Conservation (phyloP, 2,113 vertebrate genomes). For the Pitta sordida region DNA sequence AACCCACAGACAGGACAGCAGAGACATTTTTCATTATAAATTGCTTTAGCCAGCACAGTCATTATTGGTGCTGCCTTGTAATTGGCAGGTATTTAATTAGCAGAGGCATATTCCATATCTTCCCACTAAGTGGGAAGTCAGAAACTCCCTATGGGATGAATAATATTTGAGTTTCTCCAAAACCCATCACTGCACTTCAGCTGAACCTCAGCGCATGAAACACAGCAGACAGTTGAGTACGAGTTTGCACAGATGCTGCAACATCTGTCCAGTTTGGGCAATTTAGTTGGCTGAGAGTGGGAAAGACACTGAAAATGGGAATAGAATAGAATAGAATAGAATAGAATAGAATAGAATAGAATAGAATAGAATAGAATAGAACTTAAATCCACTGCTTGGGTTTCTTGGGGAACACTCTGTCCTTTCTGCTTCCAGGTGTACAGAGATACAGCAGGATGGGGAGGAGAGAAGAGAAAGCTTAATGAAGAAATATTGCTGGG, state of each 20-base stretch:
- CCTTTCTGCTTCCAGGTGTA: not conserved
- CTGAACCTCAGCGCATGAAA: not conserved
- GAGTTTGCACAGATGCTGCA: constrained; percentile 19
- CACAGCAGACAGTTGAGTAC: not conserved
- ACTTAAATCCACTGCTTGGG: not conserved
- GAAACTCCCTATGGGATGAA: not conserved
- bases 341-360: not conserved
- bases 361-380: not conserved
- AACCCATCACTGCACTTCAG: not conserved
- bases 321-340: not conserved
- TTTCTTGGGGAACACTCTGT: not conserved
- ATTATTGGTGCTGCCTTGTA: not conserved
- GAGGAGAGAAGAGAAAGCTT: not conserved
- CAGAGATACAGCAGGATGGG: not conserved
- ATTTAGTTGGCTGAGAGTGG: not conserved
- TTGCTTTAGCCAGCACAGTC: not conserved
- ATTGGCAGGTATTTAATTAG: constrained; percentile 54
- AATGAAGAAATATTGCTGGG: not conserved
- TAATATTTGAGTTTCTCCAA: not conserved
- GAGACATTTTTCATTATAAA: not conserved
- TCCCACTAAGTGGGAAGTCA: not conserved
- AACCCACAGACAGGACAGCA: not conserved
- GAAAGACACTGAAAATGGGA: not conserved
- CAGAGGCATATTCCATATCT: not conserved
- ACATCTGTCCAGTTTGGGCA: not conserved